phyloP scores from a whole-genome alignment of 2,797 vertebrate species.

The Odontamblyopus lacepedii region DNA sequence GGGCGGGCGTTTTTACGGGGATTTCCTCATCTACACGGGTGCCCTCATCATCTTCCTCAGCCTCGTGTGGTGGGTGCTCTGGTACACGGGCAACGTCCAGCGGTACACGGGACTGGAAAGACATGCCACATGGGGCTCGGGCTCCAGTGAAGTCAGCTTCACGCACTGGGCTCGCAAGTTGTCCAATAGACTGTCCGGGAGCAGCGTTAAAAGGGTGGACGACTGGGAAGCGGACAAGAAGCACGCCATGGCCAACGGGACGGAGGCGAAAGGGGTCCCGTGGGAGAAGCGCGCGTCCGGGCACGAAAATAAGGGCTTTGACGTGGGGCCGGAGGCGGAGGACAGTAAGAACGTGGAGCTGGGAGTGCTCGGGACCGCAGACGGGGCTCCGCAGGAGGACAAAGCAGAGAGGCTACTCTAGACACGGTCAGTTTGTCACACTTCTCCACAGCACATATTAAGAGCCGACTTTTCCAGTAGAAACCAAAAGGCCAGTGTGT shows the following conservation, averaged over 20 bases:
- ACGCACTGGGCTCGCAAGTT: conserved; percentile 74
- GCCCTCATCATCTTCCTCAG: conserved; percentile 80
- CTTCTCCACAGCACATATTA: neutral
- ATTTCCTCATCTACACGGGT: conserved; percentile 84
- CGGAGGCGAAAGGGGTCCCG: conserved; percentile 23
- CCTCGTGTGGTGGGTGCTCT: conserved; percentile 80
- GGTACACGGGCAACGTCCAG: conserved; percentile 80
- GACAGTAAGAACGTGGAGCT: conserved; percentile 60
- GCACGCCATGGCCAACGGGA: conserved; percentile 20
- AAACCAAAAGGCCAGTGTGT: no score
- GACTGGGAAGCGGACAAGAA: conserved; percentile 27
- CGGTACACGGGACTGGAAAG: conserved; percentile 35
- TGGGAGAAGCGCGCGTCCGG: conserved; percentile 35
- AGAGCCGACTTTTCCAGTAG: neutral
- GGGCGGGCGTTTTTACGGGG: conserved; percentile 77
- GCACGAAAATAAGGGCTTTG: conserved; percentile 68
- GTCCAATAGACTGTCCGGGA: conserved; percentile 67
- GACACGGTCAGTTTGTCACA: conserved; percentile 34
- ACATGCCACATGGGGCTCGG: conserved; percentile 18
- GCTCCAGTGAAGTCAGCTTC: conserved; percentile 56
- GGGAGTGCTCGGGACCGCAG: conserved; percentile 50
- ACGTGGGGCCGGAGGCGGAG: conserved; percentile 40
- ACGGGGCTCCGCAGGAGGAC: conserved; percentile 30
- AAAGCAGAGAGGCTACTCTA: conserved; percentile 67
- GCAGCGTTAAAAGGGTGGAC: conserved; percentile 51